These are phyloP conservation scores for Muraenolepis orangiensis DNA, from an alignment of 2,797 vertebrate species.

Conservation along the genomic window DNA sequence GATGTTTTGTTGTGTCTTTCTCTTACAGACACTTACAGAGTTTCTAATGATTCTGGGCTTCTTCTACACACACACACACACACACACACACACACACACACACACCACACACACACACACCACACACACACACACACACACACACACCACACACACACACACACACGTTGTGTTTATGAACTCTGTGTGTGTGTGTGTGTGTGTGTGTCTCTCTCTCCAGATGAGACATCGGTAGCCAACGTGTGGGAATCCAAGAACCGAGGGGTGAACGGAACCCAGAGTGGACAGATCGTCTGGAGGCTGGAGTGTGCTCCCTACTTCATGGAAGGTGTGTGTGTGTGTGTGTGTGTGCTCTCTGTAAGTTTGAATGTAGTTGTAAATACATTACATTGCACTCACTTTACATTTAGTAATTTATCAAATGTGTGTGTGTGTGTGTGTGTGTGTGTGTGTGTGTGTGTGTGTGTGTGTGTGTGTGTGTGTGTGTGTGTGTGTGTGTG, in stretches of 20 bases:
- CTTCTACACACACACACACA: no score
- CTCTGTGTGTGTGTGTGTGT: not conserved
- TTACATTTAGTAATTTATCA: no score
- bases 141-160: no score
- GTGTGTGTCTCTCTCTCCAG: constrained; percentile 56
- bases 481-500: constrained; percentile 11
- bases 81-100: no score
- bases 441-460: constrained; percentile 42
- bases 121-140: no score
- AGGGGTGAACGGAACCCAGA: constrained; percentile 92
- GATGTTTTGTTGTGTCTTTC: no score
- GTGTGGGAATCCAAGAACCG: constrained; percentile 99
- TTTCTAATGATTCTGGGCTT: no score
- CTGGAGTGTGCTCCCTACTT: constrained; percentile 93
- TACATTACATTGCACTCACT: not conserved
- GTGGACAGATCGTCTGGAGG: constrained; percentile 93
- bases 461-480: constrained; percentile 35
- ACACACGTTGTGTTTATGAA: not conserved
- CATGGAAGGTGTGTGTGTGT: constrained; percentile 88
- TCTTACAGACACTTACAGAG: no score
- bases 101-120: no score
- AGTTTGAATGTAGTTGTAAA: not conserved
- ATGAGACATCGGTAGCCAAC: constrained; percentile 93
- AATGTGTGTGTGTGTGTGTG: constrained; percentile 72
- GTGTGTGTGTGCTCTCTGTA: not conserved